phyloP scores from a whole-genome alignment of 64 coral and sea anemone genomes.

The Actinia tenebrosa region DNA sequence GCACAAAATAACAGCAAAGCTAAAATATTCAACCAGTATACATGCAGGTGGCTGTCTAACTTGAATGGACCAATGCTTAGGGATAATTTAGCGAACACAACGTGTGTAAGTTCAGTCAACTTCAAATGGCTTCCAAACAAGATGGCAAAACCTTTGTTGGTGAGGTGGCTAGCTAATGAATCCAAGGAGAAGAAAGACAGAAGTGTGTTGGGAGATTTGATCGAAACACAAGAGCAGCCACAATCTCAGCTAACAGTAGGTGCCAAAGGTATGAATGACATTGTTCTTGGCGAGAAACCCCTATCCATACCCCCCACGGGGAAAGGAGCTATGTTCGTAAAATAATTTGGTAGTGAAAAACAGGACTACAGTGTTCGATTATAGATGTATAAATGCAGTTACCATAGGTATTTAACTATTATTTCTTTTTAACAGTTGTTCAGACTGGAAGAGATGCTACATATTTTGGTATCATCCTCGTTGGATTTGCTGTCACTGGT shows the following conservation, averaged over 20 bases:
- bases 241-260: conserved; percentile 67
- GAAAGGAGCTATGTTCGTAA: neutral
- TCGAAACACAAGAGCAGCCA: conserved; percentile 44
- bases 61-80: neutral
- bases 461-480: conserved; percentile 85
- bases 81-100: neutral
- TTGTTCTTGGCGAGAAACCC: no score
- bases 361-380: no score
- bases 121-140: neutral
- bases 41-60: neutral
- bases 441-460: conserved; percentile 91
- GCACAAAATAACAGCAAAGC: neutral
- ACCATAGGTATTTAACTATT: neutral
- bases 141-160: neutral
- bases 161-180: conserved; percentile 14
- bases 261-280: conserved; percentile 44
- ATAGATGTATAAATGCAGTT: no score
- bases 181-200: conserved; percentile 36
- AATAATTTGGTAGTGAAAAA: neutral
- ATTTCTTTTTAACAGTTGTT: conserved; percentile 50
- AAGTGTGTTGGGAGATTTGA: conserved; percentile 37
- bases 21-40: neutral
- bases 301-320: no score
- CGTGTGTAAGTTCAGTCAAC: neutral
- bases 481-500: conserved; percentile 94